These are phyloP conservation scores for Lerista edwardsae DNA, from an alignment of 2,797 vertebrate genomes.

Conservation along the genomic window DNA sequence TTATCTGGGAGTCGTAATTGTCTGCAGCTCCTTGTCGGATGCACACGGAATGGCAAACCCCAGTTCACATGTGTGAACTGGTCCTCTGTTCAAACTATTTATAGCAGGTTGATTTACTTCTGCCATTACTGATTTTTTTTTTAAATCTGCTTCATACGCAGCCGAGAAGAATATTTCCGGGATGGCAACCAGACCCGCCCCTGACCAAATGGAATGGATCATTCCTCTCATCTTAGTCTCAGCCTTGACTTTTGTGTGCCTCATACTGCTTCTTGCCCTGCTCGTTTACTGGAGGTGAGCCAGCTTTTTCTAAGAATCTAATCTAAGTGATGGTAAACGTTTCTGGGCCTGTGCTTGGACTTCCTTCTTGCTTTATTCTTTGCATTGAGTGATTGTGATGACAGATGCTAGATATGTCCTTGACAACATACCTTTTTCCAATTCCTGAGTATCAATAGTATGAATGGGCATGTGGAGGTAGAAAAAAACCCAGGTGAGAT, in stretches of 20 bases:
- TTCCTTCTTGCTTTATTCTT: neutral
- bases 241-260: conserved; percentile 94
- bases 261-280: conserved; percentile 92
- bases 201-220: conserved; percentile 94
- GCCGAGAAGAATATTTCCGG: conserved; percentile 86
- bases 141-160: conserved; percentile 73
- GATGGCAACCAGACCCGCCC: conserved; percentile 82
- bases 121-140: conserved; percentile 45
- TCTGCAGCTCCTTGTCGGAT: neutral
- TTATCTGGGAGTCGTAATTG: neutral
- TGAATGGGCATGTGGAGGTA: neutral
- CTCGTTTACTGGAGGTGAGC: conserved; percentile 96
- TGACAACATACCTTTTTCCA: neutral
- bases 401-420: conserved; percentile 2
- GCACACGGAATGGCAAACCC: neutral
- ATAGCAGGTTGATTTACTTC: neutral
- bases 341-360: conserved; percentile 2
- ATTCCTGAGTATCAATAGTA: neutral
- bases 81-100: neutral
- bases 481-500: neutral
- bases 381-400: accelerated
- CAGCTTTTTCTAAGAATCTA: neutral
- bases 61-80: neutral
- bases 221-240: conserved; percentile 96
- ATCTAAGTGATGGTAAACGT: conserved; percentile 25